phyloP scores from a whole-genome alignment of 2,797 vertebrate species.

The Pristis pectinata region DNA sequence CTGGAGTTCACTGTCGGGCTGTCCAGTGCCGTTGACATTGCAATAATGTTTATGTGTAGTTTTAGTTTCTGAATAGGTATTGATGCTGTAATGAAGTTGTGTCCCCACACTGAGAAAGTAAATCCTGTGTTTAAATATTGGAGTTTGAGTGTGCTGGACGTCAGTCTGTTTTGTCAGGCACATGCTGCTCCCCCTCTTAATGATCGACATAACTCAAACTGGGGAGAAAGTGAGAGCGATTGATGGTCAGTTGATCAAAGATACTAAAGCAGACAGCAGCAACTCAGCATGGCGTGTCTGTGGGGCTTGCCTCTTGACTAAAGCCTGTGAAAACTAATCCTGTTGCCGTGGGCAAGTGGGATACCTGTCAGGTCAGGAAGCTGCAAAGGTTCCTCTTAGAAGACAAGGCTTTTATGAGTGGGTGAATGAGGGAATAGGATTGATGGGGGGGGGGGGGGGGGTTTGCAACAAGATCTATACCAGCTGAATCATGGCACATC shows the following conservation, averaged over 20 bases:
- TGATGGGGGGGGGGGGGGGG: not conserved
- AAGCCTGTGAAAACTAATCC: slow-evolving; percentile 32
- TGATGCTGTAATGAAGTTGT: not conserved
- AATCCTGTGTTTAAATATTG: not conserved
- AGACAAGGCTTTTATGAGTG: not conserved
- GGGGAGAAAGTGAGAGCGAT: not conserved
- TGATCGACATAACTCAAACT: not conserved
- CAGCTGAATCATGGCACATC: not conserved
- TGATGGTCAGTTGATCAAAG: slow-evolving; percentile 18
- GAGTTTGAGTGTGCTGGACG: not conserved
- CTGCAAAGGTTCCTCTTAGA: not conserved
- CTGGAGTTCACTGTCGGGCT: not conserved
- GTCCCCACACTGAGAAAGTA: not conserved
- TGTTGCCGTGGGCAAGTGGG: slow-evolving; percentile 1
- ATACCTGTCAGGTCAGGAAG: slow-evolving; percentile 26
- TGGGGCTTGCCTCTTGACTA: slow-evolving; percentile 1
- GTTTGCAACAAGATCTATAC: not conserved
- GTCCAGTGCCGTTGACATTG: not conserved
- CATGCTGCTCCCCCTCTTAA: not conserved
- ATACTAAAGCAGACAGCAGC: slow-evolving; percentile 8
- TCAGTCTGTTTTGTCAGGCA: not conserved
- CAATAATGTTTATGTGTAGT: not conserved
- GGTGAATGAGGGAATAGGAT: not conserved
- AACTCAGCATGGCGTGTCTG: not conserved
- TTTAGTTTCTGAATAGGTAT: not conserved